Percentiles rank a stretch among this genome's conserved stretches.
phyloP scores from a whole-genome alignment of 2,113 vertebrate genomes.

The Serranochromis macrocephalus region DNA sequence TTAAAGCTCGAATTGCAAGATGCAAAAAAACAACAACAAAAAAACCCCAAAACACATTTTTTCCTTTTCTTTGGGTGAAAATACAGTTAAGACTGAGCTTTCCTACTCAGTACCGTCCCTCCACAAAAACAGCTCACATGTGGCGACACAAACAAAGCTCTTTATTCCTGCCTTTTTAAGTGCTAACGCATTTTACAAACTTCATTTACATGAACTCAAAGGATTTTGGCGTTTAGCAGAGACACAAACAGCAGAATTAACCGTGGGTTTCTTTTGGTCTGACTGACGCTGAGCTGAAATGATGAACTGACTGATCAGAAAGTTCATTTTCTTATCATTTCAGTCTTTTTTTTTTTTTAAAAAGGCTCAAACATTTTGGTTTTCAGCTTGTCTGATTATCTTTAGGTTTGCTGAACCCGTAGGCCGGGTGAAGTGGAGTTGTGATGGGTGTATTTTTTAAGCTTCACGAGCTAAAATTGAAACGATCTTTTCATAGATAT shows the following conservation, averaged over 20 bases:
- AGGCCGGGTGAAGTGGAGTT: neutral
- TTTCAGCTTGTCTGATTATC: neutral
- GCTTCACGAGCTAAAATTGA: neutral
- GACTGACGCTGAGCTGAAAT: neutral
- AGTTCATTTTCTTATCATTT: neutral
- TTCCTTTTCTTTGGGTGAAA: neutral
- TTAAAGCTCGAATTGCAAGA: neutral
- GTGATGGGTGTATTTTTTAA: neutral
- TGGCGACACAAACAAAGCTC: neutral
- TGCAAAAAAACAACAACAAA: neutral
- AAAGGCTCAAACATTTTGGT: neutral
- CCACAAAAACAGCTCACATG: neutral
- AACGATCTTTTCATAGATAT: neutral
- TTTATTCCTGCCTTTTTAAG: neutral
- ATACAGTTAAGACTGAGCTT: constrained; percentile 3
- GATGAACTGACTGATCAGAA: neutral
- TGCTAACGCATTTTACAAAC: neutral
- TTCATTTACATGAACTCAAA: neutral
- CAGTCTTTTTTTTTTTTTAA: neutral
- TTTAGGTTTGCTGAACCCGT: neutral
- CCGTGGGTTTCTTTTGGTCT: neutral
- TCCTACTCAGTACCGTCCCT: neutral
- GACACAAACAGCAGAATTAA: neutral
- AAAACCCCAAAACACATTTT: neutral
- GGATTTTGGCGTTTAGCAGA: neutral